Conservation (phyloP, 2,113 vertebrate genomes). For the Conger conger region DNA sequence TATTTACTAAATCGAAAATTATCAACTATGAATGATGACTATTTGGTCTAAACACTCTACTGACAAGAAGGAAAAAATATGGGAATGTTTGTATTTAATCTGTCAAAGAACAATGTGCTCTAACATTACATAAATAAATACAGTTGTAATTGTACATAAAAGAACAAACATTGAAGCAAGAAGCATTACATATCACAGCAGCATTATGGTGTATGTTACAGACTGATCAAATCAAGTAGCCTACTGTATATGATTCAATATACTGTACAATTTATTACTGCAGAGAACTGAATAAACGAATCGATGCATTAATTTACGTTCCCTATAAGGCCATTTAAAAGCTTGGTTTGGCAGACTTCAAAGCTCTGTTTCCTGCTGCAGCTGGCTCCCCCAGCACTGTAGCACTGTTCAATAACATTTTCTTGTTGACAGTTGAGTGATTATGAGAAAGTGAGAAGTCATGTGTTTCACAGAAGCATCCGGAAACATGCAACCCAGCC, state of each 20-base stretch:
- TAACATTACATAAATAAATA: neutral
- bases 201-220: too few species aligned
- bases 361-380: neutral
- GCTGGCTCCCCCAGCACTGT: neutral
- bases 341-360: neutral
- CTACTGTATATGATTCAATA: neutral
- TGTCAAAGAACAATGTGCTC: neutral
- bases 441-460: neutral
- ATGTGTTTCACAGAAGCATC: too few species aligned
- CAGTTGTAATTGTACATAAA: too few species aligned
- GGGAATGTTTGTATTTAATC: neutral
- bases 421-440: neutral
- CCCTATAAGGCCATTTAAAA: neutral
- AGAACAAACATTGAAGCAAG: too few species aligned
- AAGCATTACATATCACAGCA: too few species aligned
- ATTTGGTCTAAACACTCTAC: neutral
- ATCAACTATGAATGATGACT: neutral
- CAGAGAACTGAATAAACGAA: neutral
- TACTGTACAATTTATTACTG: neutral
- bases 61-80: neutral
- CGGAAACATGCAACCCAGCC: neutral
- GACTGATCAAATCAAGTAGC: too few species aligned
- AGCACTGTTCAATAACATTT: neutral
- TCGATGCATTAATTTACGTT: neutral
- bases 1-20: neutral